Evolutionary conservation across 2,888 invertebrate species (phyloP).

Genomic region (Hetaerina titia): DNA sequence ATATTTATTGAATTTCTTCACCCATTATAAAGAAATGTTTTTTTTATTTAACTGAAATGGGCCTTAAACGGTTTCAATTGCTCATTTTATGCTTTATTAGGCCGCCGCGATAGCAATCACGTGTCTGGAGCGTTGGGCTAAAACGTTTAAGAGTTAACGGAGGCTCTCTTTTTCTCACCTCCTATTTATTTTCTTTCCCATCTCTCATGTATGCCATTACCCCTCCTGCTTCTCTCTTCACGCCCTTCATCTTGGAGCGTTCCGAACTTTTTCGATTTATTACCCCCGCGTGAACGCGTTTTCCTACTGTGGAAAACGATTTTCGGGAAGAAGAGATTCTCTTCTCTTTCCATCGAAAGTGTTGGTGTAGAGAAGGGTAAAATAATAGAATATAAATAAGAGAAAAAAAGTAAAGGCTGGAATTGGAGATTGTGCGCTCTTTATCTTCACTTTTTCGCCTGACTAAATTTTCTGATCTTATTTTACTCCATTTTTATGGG

Average conservation of each 20-base stretch:
- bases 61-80: neutral
- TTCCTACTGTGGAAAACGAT: neutral
- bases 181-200: conserved; percentile 4
- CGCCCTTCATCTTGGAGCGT: neutral
- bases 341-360: neutral
- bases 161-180: neutral
- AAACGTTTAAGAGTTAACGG: neutral
- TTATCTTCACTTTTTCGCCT: too few species aligned
- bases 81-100: neutral
- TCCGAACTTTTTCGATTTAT: conserved; percentile 24
- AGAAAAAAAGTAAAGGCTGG: too few species aligned
- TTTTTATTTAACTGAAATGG: neutral
- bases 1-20: neutral
- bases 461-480: too few species aligned
- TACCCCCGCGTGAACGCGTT: neutral
- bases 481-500: too few species aligned
- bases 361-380: too few species aligned
- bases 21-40: neutral
- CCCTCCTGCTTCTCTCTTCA: neutral
- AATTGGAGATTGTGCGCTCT: too few species aligned
- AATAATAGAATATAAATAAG: too few species aligned
- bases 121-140: neutral
- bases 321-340: too few species aligned
- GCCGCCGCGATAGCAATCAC: neutral
- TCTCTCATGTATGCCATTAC: conserved; percentile 9